Evolutionary conservation across 92 coral and sea anemone genomes (phyloP), one percentile per base, ranked within the genome.

Genomic region (Isaurus tuberculatus): DNA sequence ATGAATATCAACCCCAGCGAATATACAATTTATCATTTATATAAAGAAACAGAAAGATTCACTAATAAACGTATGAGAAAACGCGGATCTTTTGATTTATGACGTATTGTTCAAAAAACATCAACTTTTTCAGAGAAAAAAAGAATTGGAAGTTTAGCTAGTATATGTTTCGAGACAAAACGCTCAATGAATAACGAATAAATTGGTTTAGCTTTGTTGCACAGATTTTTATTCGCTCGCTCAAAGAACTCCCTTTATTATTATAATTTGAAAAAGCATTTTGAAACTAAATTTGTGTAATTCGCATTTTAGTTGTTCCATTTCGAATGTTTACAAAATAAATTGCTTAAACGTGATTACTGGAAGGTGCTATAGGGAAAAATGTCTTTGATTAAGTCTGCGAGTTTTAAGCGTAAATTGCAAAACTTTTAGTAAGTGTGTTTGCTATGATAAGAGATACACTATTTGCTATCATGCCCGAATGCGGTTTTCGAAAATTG

Each of bases 341-440:
- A 77, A 58, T 77, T 77, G 70, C 82, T 57, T 77, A 33, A 25
- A 15, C 30, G 33, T 57, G 46, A 77, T 77, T 61, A 22, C 11
- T 77, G 69, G 51, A 58, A 57, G 82, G 82, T 77, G 82, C 65
- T 77, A 34, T 58, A 58, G 22, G n/a, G 82, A 77, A 40, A 77
- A 77, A 77, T 58, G 60, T 33, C 82, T 77, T 77, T 77, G 82
- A 77, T 77, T 77, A 58, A 77, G 68, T 57, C 58, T 77, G 17
- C 34, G 13, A 58, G 33, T 40, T 25, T 77, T 67, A 5, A 58
- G 23, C 70, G 33, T 58, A 49, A 77, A 36, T 58, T 58, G 55
- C 32, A 34, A 77, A 36, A 70, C 55, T 77, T 77, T 77, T 70
- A 36, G 82, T 61, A 77, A 44, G 70, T 26, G 13, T 77, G 82